These are phyloP conservation scores for Caenorhabditis elegans DNA, from an alignment of 1,140 invertebrate genomes.

Conservation along the genomic window DNA sequence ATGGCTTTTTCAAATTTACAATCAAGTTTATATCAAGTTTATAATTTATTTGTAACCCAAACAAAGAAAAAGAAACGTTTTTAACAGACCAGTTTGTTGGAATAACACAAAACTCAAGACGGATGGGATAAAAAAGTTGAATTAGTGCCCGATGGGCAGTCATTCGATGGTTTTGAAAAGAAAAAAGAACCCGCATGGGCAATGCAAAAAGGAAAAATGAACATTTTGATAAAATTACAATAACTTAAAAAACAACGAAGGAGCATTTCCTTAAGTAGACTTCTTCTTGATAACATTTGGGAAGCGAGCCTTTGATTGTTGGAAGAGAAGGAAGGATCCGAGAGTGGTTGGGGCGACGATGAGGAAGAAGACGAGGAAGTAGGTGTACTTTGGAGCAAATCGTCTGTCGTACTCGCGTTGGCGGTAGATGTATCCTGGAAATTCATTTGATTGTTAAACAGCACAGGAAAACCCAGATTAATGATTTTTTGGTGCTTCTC, in stretches of 20 bases:
- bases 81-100: neutral
- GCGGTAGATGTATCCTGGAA: slow-evolving; percentile 77
- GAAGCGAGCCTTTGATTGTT: neutral
- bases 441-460: neutral
- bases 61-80: neutral
- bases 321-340: slow-evolving; percentile 29
- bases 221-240: neutral
- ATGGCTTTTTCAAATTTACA: too few species aligned
- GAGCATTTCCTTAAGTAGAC: neutral
- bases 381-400: slow-evolving; percentile 92
- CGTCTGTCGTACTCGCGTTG: slow-evolving; percentile 94
- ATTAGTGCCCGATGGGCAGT: neutral
- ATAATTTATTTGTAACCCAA: neutral
- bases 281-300: slow-evolving; percentile 29
- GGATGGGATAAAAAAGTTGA: neutral
- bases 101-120: neutral
- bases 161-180: neutral
- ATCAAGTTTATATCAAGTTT: neutral
- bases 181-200: neutral
- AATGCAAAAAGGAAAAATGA: neutral
- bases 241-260: neutral
- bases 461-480: too few species aligned
- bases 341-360: slow-evolving; percentile 70
- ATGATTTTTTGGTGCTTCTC: too few species aligned
- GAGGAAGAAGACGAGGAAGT: slow-evolving; percentile 92